Base-by-base conservation (phyloP, 2,888 invertebrate genomes). In the Disparrhopalites patrizii region DNA sequence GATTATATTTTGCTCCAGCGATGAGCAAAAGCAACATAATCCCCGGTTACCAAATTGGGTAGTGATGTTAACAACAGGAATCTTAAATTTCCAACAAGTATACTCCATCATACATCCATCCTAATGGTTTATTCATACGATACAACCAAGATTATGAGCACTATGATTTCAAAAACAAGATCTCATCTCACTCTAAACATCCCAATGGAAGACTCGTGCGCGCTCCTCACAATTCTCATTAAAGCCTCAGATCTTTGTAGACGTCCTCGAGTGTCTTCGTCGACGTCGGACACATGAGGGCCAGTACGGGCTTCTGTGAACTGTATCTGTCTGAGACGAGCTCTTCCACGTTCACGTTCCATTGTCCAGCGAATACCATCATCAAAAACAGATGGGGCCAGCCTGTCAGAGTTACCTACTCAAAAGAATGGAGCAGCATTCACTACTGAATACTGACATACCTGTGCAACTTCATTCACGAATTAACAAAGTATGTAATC, bases 41-140 rank as follows among this genome's bases (percentile, higher is more conserved):
- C 75, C 75, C 43, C 75, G 36, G 27, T 71, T 72, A 18, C 75
- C 73, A 31, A 69, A 62, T 47, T 69, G 71, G 15, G 75, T 73
- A 2, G 68, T 62, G 5, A 75, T 61, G 18, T 66, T 70, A 3
- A 73, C 74, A n/a, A 75, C 63, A 2, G 73, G 73, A 47, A 73
- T 73, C 71, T 71, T 31, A 5, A 63, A 60, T 5, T n/a, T n/a
- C 10, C 27, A 27, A 31, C 13, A 10, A 47, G 23, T 18, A 18
- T 50, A 31, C n/a, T 52, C 33, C 33, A 10, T 62, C 47, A 47
- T n/a, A n/a, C 8, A 25, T 50, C 47, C 13, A 47, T 8, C 18
- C n/a, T 43, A 23, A 13, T 43, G 36, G 20, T 10, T 31, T n/a
- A n/a, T 13, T 10, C 30, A 20, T 33, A n/a, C n/a, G n/a, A n/a